Conservation (phyloP, 2,888 invertebrate species). For the Drosophila seclusa region DNA sequence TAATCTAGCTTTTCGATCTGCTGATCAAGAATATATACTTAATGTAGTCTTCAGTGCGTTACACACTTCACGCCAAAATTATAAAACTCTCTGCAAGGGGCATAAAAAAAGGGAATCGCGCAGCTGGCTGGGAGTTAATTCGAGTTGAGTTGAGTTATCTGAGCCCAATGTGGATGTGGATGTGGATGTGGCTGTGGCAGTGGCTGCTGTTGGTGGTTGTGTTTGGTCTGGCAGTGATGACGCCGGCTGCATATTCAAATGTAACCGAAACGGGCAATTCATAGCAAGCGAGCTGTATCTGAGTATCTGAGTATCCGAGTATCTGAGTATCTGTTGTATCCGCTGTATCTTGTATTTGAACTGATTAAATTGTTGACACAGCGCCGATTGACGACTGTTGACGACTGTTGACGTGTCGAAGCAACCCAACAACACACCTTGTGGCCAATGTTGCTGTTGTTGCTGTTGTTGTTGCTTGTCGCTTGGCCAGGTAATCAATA, state of each 20-base stretch:
- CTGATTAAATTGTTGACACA: slow-evolving; percentile 77
- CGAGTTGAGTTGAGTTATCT: slow-evolving; percentile 23
- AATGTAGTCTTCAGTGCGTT: not conserved
- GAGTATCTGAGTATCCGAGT: slow-evolving; percentile 3
- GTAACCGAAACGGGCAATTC: slow-evolving; percentile 52
- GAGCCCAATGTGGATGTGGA: slow-evolving; percentile 10
- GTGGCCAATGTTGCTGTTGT: slow-evolving; percentile 29
- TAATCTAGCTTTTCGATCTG: not conserved
- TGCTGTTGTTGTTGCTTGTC: slow-evolving; percentile 14
- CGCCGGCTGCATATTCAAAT: slow-evolving; percentile 63
- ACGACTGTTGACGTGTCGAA: slow-evolving; percentile 38
- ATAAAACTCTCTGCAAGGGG: not conserved
- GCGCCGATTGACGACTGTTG: slow-evolving; percentile 56
- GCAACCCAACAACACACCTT: slow-evolving; percentile 61
- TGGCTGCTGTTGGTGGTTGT: slow-evolving; percentile 28
- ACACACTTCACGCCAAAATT: not conserved
- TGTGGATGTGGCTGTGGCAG: slow-evolving; percentile 10
- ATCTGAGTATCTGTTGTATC: slow-evolving; percentile 31
- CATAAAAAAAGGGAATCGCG: not conserved
- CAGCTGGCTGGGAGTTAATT: slow-evolving; percentile 2
- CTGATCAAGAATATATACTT: not conserved
- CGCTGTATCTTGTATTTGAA: slow-evolving; percentile 67
- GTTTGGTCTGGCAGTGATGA: slow-evolving; percentile 1
- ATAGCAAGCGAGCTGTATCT: slow-evolving; percentile 14
- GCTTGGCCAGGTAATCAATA: slow-evolving; percentile 66